Evolutionary conservation across 2,888 invertebrate species (phyloP).

Genomic region (Pseudolycoriella hygida): DNA sequence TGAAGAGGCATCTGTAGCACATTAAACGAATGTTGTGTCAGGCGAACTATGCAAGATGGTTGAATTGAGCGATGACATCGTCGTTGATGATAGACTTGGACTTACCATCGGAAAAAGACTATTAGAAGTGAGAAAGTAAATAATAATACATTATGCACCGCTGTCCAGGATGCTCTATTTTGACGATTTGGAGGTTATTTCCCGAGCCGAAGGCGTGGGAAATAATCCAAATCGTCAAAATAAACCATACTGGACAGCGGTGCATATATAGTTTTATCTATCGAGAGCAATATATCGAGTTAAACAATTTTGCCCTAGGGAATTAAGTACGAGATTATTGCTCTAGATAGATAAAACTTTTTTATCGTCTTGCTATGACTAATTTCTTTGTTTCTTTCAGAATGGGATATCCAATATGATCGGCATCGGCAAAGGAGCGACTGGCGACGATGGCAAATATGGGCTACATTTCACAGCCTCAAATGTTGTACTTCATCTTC

Average conservation of each 20-base stretch:
- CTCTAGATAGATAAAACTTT: too few relatives aligned
- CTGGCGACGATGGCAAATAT: constrained; percentile 24
- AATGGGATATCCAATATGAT: constrained; percentile 68
- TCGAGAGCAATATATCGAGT: background rate
- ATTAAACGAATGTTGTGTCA: constrained; percentile 34
- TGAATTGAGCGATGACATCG: constrained; percentile 37
- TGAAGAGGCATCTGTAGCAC: constrained; percentile 36
- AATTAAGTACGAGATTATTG: too few relatives aligned
- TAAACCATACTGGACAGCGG: too few relatives aligned
- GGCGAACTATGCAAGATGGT: constrained; percentile 22
- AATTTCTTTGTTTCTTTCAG: constrained; percentile 18
- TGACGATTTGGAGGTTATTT: too few relatives aligned
- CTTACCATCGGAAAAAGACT: constrained; percentile 71
- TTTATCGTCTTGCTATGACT: background rate
- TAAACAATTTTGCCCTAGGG: too few relatives aligned
- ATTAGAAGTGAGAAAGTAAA: constrained; percentile 39
- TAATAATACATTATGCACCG: too few relatives aligned
- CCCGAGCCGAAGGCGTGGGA: too few relatives aligned
- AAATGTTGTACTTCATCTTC: too few relatives aligned
- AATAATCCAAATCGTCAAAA: too few relatives aligned
- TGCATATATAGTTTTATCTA: too few relatives aligned
- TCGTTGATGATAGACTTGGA: constrained; percentile 62
- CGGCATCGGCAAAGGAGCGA: constrained; percentile 49
- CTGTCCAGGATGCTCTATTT: too few relatives aligned
- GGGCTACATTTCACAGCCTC: constrained; percentile 1